Conservation (phyloP, 2,797 vertebrate genomes). For the Mormyrus hasselquistii region DNA sequence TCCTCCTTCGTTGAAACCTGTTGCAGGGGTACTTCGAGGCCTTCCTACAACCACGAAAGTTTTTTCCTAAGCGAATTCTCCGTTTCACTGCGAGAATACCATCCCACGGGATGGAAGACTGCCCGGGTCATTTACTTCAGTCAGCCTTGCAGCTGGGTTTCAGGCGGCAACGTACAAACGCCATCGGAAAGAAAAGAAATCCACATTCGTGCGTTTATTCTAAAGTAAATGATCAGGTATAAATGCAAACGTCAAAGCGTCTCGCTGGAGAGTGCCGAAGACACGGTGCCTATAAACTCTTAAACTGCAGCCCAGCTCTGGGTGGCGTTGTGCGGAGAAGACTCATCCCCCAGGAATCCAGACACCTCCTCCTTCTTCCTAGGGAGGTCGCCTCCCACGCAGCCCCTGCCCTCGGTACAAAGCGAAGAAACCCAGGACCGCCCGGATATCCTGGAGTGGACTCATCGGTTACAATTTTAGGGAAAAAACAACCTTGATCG, state of each 20-base stretch:
- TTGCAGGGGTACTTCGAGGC: conserved; percentile 56
- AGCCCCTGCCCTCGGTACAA: background rate
- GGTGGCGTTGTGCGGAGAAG: conserved; percentile 54
- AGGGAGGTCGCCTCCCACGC: background rate
- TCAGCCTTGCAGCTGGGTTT: background rate
- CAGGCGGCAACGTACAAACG: background rate
- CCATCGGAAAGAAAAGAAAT: background rate
- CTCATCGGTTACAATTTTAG: background rate
- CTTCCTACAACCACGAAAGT: conserved; percentile 47
- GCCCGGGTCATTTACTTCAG: background rate
- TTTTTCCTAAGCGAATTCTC: conserved; percentile 23
- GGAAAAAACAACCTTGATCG: background rate
- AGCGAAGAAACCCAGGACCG: background rate
- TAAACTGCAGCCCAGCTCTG: conserved; percentile 49
- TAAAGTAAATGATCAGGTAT: background rate
- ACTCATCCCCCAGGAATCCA: conserved; percentile 55
- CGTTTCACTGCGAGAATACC: background rate
- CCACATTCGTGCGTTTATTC: background rate
- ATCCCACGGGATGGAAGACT: background rate
- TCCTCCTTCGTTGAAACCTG: conserved; percentile 45
- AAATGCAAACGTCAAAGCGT: background rate
- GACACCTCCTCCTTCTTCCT: conserved; percentile 40
- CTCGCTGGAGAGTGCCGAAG: background rate
- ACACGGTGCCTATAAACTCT: conserved; percentile 12
- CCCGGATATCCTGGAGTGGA: background rate